These are phyloP conservation scores for Solea solea DNA, from an alignment of 2,113 vertebrate genomes.

Conservation along the genomic window DNA sequence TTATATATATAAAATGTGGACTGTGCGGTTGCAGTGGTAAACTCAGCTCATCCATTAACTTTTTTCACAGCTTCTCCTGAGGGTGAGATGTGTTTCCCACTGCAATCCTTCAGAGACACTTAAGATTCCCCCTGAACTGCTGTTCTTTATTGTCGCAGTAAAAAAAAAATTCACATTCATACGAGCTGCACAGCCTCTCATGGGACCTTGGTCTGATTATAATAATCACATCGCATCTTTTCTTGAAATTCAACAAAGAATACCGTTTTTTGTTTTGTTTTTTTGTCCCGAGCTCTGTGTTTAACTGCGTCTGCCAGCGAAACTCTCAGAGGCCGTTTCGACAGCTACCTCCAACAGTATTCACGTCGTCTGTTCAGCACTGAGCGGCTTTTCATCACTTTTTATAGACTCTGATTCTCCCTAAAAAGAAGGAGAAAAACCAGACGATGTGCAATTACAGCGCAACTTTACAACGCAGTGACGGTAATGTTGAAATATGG, in stretches of 20 bases:
- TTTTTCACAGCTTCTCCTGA: background rate
- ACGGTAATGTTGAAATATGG: slow-evolving; percentile 6
- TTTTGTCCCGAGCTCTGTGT: slow-evolving; percentile 30
- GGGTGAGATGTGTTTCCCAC: background rate
- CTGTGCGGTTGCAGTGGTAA: background rate
- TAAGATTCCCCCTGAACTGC: background rate
- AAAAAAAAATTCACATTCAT: no score
- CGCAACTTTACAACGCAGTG: slow-evolving; percentile 5
- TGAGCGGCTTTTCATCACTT: slow-evolving; percentile 44
- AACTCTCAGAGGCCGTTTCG: slow-evolving; percentile 40
- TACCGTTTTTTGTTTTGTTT: background rate
- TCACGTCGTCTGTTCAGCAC: slow-evolving; percentile 20
- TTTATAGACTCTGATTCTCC: slow-evolving; percentile 10
- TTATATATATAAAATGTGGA: background rate
- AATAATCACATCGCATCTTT: slow-evolving; percentile 19
- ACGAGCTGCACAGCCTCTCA: background rate
- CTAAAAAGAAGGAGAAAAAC: background rate
- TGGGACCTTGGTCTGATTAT: background rate
- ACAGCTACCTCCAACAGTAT: slow-evolving; percentile 36
- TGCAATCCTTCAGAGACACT: background rate
- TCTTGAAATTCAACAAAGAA: slow-evolving; percentile 14
- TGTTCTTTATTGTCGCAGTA: no score
- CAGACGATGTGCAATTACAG: background rate
- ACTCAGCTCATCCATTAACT: background rate
- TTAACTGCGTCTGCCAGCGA: slow-evolving; percentile 6